A percentile compares a stretch with the other conserved stretches of the same genome.
Evolutionary conservation across 1,140 invertebrate species (phyloP).

Genomic region (Nixonia krombeini): DNA sequence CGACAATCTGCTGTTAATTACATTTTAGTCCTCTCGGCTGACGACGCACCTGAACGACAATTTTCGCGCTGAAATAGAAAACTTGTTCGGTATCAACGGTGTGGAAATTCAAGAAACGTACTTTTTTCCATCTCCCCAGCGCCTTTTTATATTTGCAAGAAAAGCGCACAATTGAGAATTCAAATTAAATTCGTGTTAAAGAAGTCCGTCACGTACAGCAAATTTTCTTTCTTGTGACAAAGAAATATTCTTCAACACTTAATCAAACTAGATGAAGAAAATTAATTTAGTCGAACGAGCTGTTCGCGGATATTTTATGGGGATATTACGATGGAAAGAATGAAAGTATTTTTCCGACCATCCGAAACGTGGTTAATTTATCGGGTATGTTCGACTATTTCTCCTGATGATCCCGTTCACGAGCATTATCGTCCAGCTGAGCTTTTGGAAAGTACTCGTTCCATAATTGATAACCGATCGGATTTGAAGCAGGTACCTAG

Average conservation of each 20-base stretch:
- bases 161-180: neutral
- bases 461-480: conserved; percentile 62
- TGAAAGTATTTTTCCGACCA: conserved; percentile 12
- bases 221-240: no score
- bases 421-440: conserved; percentile 50
- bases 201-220: neutral
- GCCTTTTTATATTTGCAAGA: neutral
- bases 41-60: conserved; percentile 33
- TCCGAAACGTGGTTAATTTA: conserved; percentile 36
- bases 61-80: conserved; percentile 50
- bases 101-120: conserved; percentile 35
- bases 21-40: conserved; percentile 44
- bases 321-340: no score
- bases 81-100: conserved; percentile 31
- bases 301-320: no score
- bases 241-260: no score
- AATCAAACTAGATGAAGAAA: no score
- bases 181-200: neutral
- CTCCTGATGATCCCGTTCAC: conserved; percentile 35
- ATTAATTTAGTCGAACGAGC: no score
- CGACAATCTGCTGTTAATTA: conserved; percentile 52
- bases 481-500: conserved; percentile 47
- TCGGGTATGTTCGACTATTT: conserved; percentile 31
- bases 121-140: conserved; percentile 21
- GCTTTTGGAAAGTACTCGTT: conserved; percentile 45